Conservation (phyloP, 1,140 invertebrate genomes). For the Drosophila arizonae region DNA sequence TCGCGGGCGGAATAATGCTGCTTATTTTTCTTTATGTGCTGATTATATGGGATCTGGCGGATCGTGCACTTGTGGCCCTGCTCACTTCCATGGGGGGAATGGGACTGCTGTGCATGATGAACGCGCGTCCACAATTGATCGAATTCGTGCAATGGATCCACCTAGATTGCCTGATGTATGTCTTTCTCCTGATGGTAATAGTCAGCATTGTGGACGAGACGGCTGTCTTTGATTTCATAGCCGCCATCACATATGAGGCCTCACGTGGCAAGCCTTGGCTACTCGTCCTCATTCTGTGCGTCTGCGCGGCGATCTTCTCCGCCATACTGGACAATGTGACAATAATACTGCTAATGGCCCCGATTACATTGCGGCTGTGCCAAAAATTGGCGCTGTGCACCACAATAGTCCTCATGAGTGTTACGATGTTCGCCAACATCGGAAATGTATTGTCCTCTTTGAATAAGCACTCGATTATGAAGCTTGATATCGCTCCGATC, state of each 20-base stretch:
- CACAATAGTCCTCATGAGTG: conserved; percentile 88
- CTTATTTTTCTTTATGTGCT: conserved; percentile 89
- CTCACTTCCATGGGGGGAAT: conserved; percentile 88
- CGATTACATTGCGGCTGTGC: conserved; percentile 92
- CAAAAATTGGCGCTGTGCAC: conserved; percentile 93
- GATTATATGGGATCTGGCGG: conserved; percentile 91
- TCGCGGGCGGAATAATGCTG: conserved; percentile 84
- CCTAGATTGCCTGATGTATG: conserved; percentile 89
- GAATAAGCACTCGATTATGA: conserved; percentile 89
- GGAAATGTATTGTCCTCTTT: conserved; percentile 90
- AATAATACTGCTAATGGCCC: conserved; percentile 91
- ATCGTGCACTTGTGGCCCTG: conserved; percentile 91
- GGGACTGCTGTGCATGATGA: conserved; percentile 87
- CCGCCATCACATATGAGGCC: conserved; percentile 85
- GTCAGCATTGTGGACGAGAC: conserved; percentile 92
- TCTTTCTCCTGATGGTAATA: conserved; percentile 95
- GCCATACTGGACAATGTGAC: conserved; percentile 94
- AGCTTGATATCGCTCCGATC: conserved; percentile 88
- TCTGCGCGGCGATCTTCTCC: conserved; percentile 90
- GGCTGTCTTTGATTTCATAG: conserved; percentile 92
- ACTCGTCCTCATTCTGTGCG: conserved; percentile 89
- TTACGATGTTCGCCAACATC: conserved; percentile 92
- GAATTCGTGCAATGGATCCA: conserved; percentile 92
- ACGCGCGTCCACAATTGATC: conserved; percentile 87
- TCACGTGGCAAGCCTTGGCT: conserved; percentile 91